phyloP scores from a whole-genome alignment of 2,113 vertebrate species.

The Carollia perspicillata region DNA sequence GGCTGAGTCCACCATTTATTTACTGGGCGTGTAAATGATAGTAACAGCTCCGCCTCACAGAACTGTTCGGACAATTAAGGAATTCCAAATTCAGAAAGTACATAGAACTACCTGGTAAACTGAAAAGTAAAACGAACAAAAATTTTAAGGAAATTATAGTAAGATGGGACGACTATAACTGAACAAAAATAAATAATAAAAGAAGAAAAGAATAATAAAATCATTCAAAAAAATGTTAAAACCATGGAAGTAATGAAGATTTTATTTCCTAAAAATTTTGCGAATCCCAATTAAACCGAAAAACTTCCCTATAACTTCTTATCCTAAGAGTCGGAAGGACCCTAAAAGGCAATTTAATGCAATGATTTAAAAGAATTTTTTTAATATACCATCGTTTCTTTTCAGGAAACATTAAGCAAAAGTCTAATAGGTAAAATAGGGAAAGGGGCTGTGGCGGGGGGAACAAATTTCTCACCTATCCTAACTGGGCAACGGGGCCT shows the following conservation, averaged over 20 bases:
- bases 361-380: neutral
- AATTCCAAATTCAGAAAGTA: neutral
- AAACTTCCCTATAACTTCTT: neutral
- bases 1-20: neutral
- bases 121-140: neutral
- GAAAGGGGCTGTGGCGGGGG: fast-evolving
- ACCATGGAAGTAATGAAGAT: neutral
- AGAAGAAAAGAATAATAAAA: neutral
- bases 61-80: neutral
- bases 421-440: neutral
- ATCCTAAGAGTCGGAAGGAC: neutral
- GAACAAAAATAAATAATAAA: neutral
- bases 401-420: neutral
- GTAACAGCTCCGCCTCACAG: neutral
- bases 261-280: neutral
- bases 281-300: neutral
- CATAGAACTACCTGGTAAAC: neutral
- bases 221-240: neutral
- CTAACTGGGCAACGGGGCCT: neutral
- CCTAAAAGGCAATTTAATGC: neutral
- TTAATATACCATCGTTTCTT: neutral
- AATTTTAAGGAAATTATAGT: neutral
- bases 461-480: neutral
- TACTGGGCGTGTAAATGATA: neutral
- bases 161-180: no score